A percentile compares a stretch with the other conserved stretches of the same genome.
Conservation (phyloP, 1,140 invertebrate genomes). For the Dendrolimus kikuchii region DNA sequence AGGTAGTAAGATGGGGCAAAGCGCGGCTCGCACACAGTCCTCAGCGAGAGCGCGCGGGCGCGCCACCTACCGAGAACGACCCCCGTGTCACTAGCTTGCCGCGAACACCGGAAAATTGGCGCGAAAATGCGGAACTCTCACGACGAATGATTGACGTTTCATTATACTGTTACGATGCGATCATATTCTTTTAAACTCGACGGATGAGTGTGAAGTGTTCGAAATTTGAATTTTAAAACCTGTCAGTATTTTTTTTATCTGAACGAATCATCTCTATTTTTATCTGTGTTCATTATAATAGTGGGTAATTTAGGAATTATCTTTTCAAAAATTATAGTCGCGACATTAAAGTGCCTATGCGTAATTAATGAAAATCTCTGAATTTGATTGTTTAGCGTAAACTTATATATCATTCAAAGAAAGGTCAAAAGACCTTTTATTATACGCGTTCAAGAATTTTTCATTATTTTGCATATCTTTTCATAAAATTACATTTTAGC, state of each 20-base stretch:
- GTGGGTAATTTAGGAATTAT: too few species aligned
- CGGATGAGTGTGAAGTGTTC: constrained; percentile 41
- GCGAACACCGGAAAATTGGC: constrained; percentile 55
- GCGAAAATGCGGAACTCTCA: constrained; percentile 63
- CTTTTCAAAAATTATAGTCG: too few species aligned
- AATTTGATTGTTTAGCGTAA: too few species aligned
- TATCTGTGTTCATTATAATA: constrained; percentile 3
- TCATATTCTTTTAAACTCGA: constrained; percentile 9
- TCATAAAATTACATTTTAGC: too few species aligned
- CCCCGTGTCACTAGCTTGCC: constrained; percentile 16
- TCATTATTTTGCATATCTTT: too few species aligned
- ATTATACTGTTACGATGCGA: constrained; percentile 24
- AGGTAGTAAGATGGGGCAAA: constrained; percentile 49
- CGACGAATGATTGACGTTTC: constrained; percentile 39
- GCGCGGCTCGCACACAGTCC: constrained; percentile 41
- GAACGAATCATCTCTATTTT: constrained; percentile 18
- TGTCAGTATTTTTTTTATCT: constrained; percentile 10
- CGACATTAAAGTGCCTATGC: too few species aligned
- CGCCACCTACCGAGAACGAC: constrained; percentile 37
- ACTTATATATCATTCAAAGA: too few species aligned
- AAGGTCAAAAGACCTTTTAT: too few species aligned
- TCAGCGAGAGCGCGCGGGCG: constrained; percentile 45
- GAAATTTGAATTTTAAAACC: constrained; percentile 8
- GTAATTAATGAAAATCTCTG: too few species aligned
- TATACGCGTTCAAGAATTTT: too few species aligned